phyloP scores from a whole-genome alignment of 2,888 invertebrate genomes.

The Hydrotaea diabolus region DNA sequence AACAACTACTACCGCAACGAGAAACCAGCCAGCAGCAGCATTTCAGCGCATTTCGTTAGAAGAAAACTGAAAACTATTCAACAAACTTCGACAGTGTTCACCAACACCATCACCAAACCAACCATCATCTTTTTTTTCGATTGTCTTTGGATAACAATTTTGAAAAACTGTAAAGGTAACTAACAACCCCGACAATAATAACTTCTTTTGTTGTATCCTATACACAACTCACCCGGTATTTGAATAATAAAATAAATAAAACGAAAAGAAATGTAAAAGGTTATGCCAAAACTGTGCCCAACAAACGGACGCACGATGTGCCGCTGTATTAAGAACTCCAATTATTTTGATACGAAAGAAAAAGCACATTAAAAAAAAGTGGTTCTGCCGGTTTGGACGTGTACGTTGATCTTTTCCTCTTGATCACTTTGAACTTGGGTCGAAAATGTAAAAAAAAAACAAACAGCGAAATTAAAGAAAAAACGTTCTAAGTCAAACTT shows the following conservation, averaged over 20 bases:
- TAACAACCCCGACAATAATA: slow-evolving; percentile 39
- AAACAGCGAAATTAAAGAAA: neutral
- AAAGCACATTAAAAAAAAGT: slow-evolving; percentile 42
- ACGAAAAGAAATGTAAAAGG: slow-evolving; percentile 54
- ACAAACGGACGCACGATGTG: neutral
- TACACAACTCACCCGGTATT: neutral
- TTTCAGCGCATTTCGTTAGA: slow-evolving; percentile 13
- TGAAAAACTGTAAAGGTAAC: slow-evolving; percentile 52
- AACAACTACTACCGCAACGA: slow-evolving; percentile 7
- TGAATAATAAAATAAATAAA: slow-evolving; percentile 18
- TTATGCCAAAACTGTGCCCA: slow-evolving; percentile 48
- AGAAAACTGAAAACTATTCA: slow-evolving; percentile 26
- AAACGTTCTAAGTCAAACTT: neutral
- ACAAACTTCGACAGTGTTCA: slow-evolving; percentile 12
- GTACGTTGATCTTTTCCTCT: slow-evolving; percentile 47
- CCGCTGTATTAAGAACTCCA: slow-evolving; percentile 21
- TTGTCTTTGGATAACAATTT: slow-evolving; percentile 32
- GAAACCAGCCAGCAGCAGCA: slow-evolving; percentile 33
- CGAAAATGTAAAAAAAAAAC: slow-evolving; percentile 19
- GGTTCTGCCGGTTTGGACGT: slow-evolving; percentile 56
- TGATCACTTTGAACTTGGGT: slow-evolving; percentile 47
- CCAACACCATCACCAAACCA: slow-evolving; percentile 4
- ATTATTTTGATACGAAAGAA: slow-evolving; percentile 32
- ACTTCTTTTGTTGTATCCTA: slow-evolving; percentile 3
- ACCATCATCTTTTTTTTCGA: neutral